Evolutionary conservation across 1,140 invertebrate genomes (phyloP).

Genomic region (Microplitis mediator): DNA sequence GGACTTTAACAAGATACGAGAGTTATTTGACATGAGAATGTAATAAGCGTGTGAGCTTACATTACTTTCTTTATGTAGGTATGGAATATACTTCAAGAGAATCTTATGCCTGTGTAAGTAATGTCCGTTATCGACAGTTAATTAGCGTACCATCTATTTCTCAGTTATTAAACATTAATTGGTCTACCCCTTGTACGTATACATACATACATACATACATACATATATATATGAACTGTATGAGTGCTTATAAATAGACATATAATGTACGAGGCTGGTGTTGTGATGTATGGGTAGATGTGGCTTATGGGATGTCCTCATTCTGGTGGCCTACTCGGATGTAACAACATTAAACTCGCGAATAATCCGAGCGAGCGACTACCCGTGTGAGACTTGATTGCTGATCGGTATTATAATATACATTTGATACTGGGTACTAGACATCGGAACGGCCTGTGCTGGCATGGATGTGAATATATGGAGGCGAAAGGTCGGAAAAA

Average conservation of each 20-base stretch:
- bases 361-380: neutral
- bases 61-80: neutral
- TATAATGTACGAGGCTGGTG: neutral
- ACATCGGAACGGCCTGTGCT: too few species aligned
- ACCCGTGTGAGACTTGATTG: slow-evolving; percentile 13
- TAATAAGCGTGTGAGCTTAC: neutral
- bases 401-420: slow-evolving; percentile 4
- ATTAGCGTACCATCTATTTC: slow-evolving; percentile 33
- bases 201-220: neutral
- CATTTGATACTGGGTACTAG: too few species aligned
- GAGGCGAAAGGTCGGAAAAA: slow-evolving; percentile 22
- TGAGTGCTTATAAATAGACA: too few species aligned
- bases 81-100: neutral
- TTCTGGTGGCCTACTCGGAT: slow-evolving; percentile 31
- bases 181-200: slow-evolving; percentile 5
- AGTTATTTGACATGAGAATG: neutral
- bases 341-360: slow-evolving; percentile 3
- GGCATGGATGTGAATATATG: neutral
- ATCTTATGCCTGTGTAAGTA: neutral
- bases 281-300: too few species aligned
- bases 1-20: neutral
- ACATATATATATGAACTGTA: too few species aligned
- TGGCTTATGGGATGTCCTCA: slow-evolving; percentile 22
- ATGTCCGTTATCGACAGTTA: slow-evolving; percentile 32
- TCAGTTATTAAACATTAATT: slow-evolving; percentile 38